Base-by-base conservation (phyloP, 1,140 invertebrate species). In the Telenomus remus region DNA sequence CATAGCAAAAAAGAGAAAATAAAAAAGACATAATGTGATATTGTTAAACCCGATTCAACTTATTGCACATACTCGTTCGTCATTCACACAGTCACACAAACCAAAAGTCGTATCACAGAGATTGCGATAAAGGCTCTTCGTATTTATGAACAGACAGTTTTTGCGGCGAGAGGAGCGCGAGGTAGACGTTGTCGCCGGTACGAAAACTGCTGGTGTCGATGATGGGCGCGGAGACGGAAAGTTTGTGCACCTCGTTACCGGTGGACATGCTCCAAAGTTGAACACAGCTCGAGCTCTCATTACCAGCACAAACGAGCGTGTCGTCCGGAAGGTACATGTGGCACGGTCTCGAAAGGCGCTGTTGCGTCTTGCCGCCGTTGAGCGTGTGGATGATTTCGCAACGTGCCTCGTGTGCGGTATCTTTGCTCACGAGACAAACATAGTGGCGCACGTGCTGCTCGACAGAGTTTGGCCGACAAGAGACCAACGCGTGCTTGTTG, bases 241-340 rank as follows among this genome's bases (percentile, higher is more conserved):
- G 72, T 1, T 85, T 89, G 53, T 90, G 88, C 39, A 92, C 81
- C 7, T 90, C 86, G 55, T 90, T 87, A 0, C 90, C 89, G 1
- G 87, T 91, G 3, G 90, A 88, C 34, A 92, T 81, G 79, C 93
- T 93, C 90, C 94, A 94, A 0, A 95, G 79, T 61, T 89, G 89
- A 19, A 94, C 81, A 15, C 87, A 85, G 4, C 89, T 91, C 0
- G 81, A 88, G 57, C 90, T 91, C 83, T 94, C 93, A 63, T 93
- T 90, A 76, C 92, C 90, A 0, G 92, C 91, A 13, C 91, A 91
- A 0, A 94, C 90, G 72, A 94, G 85, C 0, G 90, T 89, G 46
- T 91, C 89, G 55, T 89, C 82, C 12, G 87, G 81, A 2, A 91
- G 79, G 60, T 88, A 87, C 55, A 93, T 77, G 33, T 92, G 89